Percentiles rank a stretch among this genome's conserved stretches.
These are phyloP conservation scores for Apostichopus japonicus DNA, from an alignment of 35 echinoderm and acorn worm species.

Conservation along the genomic window DNA sequence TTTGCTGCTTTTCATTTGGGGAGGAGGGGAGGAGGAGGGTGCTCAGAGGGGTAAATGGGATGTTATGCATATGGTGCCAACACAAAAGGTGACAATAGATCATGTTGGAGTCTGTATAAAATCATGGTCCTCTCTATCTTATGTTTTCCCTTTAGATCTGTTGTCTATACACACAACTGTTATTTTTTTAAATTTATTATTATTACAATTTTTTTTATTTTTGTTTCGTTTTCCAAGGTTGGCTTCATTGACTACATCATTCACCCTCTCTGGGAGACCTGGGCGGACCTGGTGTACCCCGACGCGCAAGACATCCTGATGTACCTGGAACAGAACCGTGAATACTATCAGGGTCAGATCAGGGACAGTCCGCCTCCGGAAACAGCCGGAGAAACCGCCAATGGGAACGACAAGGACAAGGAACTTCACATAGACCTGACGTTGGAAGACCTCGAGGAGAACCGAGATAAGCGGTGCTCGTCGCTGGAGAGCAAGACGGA, in stretches of 20 bases:
- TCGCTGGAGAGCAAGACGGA: slow-evolving; percentile 52
- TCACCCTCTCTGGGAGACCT: slow-evolving; percentile 97
- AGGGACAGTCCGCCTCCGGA: slow-evolving; percentile 85
- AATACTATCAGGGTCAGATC: slow-evolving; percentile 87
- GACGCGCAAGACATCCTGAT: slow-evolving; percentile 96
- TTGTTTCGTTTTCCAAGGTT: slow-evolving; percentile 62
- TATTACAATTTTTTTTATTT: not conserved
- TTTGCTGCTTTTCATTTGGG: no score
- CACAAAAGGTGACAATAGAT: no score
- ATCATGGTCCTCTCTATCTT: no score
- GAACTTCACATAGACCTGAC: slow-evolving; percentile 85
- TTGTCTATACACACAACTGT: no score
- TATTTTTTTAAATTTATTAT: no score
- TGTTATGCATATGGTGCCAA: no score
- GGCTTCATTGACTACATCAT: slow-evolving; percentile 98
- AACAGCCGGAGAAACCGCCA: slow-evolving; percentile 19
- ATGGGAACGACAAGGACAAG: slow-evolving; percentile 59
- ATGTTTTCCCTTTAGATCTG: no score
- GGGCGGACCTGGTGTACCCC: slow-evolving; percentile 97
- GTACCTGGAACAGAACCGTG: slow-evolving; percentile 86
- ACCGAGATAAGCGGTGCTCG: slow-evolving; percentile 34
- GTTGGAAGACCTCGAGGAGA: slow-evolving; percentile 65
- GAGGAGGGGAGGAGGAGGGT: no score
- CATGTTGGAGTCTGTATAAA: no score
- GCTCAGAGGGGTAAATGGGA: no score